These are phyloP conservation scores for Potamarius usumacintae DNA, from an alignment of 2,113 vertebrate species.

Conservation along the genomic window DNA sequence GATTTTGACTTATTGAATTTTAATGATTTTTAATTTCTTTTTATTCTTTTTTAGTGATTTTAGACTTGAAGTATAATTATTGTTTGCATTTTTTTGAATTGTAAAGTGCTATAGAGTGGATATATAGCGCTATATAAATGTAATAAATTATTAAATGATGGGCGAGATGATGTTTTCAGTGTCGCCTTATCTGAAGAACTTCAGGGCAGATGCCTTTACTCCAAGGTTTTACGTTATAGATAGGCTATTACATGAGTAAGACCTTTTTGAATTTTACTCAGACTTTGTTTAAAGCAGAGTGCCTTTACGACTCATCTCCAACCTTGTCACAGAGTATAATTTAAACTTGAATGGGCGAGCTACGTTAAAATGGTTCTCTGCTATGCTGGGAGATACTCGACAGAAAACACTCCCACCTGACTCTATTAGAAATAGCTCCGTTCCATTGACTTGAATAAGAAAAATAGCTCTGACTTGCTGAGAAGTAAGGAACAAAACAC, in stretches of 20 bases:
- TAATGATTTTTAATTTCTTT: too few species aligned
- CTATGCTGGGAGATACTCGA: neutral
- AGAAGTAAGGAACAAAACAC: neutral
- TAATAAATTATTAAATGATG: neutral
- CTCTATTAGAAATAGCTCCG: neutral
- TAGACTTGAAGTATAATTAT: too few species aligned
- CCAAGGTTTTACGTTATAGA: neutral
- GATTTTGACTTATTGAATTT: too few species aligned
- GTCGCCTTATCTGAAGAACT: neutral
- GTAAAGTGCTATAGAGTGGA: too few species aligned
- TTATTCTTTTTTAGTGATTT: too few species aligned
- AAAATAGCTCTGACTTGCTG: neutral
- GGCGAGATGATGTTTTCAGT: neutral
- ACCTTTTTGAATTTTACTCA: neutral
- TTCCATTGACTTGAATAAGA: neutral
- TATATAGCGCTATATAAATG: too few species aligned
- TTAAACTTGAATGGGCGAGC: neutral
- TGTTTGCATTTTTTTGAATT: too few species aligned
- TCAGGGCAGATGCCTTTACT: slow-evolving; percentile 1
- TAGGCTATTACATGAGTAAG: neutral
- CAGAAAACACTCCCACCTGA: neutral
- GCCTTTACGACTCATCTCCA: neutral
- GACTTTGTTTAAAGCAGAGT: neutral
- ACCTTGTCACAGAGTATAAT: neutral
- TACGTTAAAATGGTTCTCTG: neutral